Base-by-base conservation (phyloP, 2,113 vertebrate species). In the Nothoprocta perdicaria region DNA sequence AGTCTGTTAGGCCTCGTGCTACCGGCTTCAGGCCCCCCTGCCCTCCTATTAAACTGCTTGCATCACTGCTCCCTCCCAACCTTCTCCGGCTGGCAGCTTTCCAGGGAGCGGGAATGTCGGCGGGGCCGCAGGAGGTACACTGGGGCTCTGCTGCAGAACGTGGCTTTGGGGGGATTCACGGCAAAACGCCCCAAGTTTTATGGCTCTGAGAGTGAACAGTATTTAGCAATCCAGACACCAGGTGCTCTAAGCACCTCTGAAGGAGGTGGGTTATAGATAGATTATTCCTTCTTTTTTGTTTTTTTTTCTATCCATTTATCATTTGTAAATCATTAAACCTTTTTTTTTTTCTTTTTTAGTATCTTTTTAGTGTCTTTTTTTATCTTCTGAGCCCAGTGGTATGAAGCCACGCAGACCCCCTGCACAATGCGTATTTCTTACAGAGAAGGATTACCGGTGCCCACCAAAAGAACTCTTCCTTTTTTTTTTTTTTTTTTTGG, bases 1-100 rank as follows among this genome's bases (percentile, higher is more conserved):
- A 95, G 94, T 96, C 84, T 95, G 92, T 95, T 96, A 61, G 60
- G 89, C 92, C 90, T 89, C 15, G 53, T 95, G 92, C 94, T 96
- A 96, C 90, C 29, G 89, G 80, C 86, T 93, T 61, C 80, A 57
- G 93, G 84, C 90, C 93, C 93, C 55, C 75, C 84, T 96, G 91
- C 89, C 90, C 92, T 96, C 83, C 83, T 85, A 66, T 95, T 94
- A 95, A 97, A 94, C 76, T 46, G 5, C 80, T 94, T 50, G 7
- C 74, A n/a, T 18, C 6, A 5, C 94, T 58, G 76, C 50, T 74
- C 87, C 91, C 81, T 84, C 87, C 76, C 50, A 75, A 72, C 84
- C 83, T 79, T 38, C 72, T 90, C 83, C 93, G 88, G 55, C 67
- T 97, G 95, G 94, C 95, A 97, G n/a, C 72, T 61, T 95, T 97